Conservation (phyloP, 2,797 vertebrate genomes). For the Pseudochaenichthys georgianus region DNA sequence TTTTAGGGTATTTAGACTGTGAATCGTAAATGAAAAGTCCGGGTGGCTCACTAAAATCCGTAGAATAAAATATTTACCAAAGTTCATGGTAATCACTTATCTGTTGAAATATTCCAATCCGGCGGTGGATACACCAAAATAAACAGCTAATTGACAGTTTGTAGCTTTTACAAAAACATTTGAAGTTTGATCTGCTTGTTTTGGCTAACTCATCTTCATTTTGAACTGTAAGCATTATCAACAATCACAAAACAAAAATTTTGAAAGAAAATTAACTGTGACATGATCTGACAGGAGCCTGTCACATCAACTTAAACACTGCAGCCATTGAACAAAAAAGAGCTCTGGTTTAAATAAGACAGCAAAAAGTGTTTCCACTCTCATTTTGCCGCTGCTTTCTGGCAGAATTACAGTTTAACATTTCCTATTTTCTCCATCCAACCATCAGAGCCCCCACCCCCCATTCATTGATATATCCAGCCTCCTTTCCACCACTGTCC, state of each 20-base stretch:
- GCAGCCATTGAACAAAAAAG: constrained; percentile 30
- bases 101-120: not conserved
- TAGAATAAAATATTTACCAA: not conserved
- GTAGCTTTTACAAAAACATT: not conserved
- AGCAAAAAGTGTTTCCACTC: constrained; percentile 52
- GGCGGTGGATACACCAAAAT: not conserved
- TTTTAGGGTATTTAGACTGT: no score
- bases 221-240: not conserved
- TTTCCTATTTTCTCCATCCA: constrained; percentile 59
- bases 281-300: constrained; percentile 28
- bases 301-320: constrained; percentile 26
- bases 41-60: no score
- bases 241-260: constrained; percentile 2
- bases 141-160: not conserved
- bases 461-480: constrained; percentile 38
- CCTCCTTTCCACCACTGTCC: constrained; percentile 52
- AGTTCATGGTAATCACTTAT: not conserved
- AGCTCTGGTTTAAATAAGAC: constrained; percentile 52
- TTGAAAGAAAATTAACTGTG: constrained; percentile 22
- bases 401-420: constrained; percentile 45
- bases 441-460: constrained; percentile 33
- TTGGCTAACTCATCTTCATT: not conserved
- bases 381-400: constrained; percentile 39
- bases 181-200: not conserved
- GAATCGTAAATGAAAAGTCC: no score